Evolutionary conservation across 2,888 invertebrate species (phyloP), one percentile per base, ranked within the genome.

Genomic region (Scaptomyza flava): DNA sequence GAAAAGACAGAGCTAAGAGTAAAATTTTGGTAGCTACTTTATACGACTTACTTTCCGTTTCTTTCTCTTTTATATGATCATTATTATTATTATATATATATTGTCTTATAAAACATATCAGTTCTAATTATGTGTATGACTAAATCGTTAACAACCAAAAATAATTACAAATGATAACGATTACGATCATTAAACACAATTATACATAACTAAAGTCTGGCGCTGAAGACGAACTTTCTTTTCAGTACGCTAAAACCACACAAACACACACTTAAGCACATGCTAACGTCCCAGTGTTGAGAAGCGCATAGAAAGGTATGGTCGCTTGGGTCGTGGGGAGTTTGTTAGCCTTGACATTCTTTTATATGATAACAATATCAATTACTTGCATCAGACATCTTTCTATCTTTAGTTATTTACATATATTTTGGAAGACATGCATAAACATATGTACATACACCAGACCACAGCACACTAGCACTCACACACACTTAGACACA

Each of bases 101-200:
- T 86, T 88, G 80, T 89, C 88, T 87, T 89, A 75, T 82, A 82
- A 73, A 81, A 87, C 87, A 87, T 84, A 87, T 87, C 89, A 87
- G 87, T 86, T 86, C 87, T 85, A 74, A 72, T 86, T 88, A 86
- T 81, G 72, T 68, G 73, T 82, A 85, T 77, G 79, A 71, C 72
- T 72, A 79, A 63, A 48, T 65, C 64, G 63, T 17, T 41, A 50
- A 50, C 5, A n/a, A 20, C 20, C 14, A 66, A 65, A 74, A 68
- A 48, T 65, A 61, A 64, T 72, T 54, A 75, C 51, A 70, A 68
- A 64, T 73, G 62, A 71, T 67, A 47, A 77, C 66, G 65, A 73
- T 72, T 64, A 78, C 60, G 68, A 69, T 70, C 58, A 77, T 34
- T 42, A 59, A 72, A 61, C 41, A 66, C 46, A 78, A 67, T 60